These are phyloP conservation scores for Bombus sibiricus DNA, from an alignment of 1,140 invertebrate genomes.

Conservation along the genomic window DNA sequence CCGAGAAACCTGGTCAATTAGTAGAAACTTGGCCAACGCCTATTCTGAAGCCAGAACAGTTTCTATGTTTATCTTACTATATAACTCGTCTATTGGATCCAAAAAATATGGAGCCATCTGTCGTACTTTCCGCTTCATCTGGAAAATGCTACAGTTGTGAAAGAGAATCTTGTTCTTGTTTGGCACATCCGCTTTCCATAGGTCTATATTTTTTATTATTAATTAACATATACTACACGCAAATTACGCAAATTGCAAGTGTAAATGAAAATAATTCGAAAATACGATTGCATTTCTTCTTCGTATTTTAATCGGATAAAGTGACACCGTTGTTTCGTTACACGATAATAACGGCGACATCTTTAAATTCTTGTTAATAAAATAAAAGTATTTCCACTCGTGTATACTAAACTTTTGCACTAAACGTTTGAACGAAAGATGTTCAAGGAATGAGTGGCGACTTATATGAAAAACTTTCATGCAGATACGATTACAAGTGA, in stretches of 20 bases:
- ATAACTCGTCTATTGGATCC: conserved; percentile 44
- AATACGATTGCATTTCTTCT: too few relatives aligned
- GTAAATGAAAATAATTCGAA: neutral
- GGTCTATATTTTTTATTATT: neutral
- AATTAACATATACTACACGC: neutral
- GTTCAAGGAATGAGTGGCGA: rapidly evolving
- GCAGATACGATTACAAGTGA: neutral
- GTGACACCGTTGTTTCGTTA: neutral
- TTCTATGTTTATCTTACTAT: conserved; percentile 45
- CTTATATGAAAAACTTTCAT: neutral
- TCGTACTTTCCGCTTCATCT: neutral
- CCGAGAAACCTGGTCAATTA: conserved; percentile 6
- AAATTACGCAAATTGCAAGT: neutral
- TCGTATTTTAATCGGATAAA: neutral
- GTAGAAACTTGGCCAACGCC: conserved; percentile 3
- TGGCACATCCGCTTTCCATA: neutral
- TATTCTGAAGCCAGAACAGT: conserved; percentile 54
- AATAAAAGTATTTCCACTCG: neutral
- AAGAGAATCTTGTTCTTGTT: conserved; percentile 41
- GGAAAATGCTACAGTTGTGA: conserved; percentile 50
- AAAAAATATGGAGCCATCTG: neutral
- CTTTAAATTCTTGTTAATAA: neutral
- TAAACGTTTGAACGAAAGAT: too few relatives aligned
- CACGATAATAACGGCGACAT: neutral
- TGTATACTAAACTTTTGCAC: neutral